These are phyloP conservation scores for Ephydatia muelleri DNA, from an alignment of 37 sponge, comb jelly and placozoan species.

Conservation along the genomic window DNA sequence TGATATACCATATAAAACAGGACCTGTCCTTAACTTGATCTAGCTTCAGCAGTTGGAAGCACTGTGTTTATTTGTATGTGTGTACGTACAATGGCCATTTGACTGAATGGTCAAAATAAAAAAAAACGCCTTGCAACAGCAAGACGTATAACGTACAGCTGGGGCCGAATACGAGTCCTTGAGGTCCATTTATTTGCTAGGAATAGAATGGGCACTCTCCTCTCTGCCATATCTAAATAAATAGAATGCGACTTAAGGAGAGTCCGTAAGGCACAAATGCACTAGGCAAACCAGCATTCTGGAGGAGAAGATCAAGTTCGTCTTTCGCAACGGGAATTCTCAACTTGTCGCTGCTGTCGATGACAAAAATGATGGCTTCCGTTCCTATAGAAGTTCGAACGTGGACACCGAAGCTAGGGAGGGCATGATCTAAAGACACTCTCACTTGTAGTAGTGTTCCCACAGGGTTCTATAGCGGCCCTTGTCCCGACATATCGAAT, in stretches of 20 bases:
- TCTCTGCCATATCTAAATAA: conserved; percentile 56
- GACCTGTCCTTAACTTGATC: conserved; percentile 78
- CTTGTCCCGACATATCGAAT: conserved; percentile 99
- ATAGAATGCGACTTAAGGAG: background rate
- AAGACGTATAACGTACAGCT: conserved; percentile 1
- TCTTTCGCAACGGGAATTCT: conserved; percentile 95
- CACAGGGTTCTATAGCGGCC: conserved; percentile 89
- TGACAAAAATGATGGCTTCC: conserved; percentile 88
- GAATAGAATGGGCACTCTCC: conserved; percentile 77
- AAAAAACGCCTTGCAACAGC: background rate
- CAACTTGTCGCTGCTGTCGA: conserved; percentile 95
- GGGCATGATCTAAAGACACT: background rate
- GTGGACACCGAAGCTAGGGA: background rate
- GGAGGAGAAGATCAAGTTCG: conserved; percentile 82
- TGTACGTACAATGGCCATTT: background rate
- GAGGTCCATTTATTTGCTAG: conserved; percentile 95
- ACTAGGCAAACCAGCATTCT: conserved; percentile 62
- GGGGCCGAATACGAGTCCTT: conserved; percentile 78
- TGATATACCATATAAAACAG: conserved; percentile 87
- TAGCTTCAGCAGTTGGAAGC: conserved; percentile 65
- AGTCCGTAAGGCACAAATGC: background rate
- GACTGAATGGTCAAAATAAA: background rate
- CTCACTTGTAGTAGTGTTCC: conserved; percentile 54
- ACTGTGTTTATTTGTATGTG: background rate
- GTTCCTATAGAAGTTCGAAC: conserved; percentile 40